A percentile compares a stretch with the other conserved stretches of the same genome.
Evolutionary conservation across 2,888 invertebrate species (phyloP).

Genomic region (Eupithecia tripunctaria): DNA sequence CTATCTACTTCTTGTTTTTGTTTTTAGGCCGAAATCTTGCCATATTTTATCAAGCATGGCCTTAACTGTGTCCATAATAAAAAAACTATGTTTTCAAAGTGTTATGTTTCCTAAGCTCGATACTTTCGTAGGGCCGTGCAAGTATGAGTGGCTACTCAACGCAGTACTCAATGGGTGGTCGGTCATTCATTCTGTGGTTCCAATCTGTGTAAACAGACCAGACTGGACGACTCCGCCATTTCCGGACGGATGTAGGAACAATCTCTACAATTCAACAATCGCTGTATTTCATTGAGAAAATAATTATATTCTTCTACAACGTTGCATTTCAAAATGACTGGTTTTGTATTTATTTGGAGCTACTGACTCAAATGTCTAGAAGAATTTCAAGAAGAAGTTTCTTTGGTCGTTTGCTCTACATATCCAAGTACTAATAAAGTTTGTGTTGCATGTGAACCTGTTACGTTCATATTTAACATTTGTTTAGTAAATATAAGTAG

Average conservation of each 20-base stretch:
- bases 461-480: neutral
- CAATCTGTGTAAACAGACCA: slow-evolving; percentile 70
- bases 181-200: slow-evolving; percentile 62
- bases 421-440: neutral
- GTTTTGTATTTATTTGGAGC: slow-evolving; percentile 4
- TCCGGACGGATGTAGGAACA: slow-evolving; percentile 72
- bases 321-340: slow-evolving; percentile 4
- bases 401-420: neutral
- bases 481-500: neutral
- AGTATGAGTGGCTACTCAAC: slow-evolving; percentile 60
- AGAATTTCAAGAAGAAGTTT: neutral
- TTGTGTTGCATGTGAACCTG: neutral
- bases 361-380: neutral
- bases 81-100: neutral
- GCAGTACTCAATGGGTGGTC: slow-evolving; percentile 78
- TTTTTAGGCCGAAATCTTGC: neutral
- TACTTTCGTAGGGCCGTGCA: slow-evolving; percentile 59
- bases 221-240: slow-evolving; percentile 62
- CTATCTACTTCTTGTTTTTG: neutral
- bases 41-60: neutral
- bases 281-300: slow-evolving; percentile 12
- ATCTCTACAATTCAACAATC: slow-evolving; percentile 7
- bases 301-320: slow-evolving; percentile 18
- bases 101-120: slow-evolving; percentile 3
- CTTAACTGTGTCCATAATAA: neutral